Conservation (phyloP, 2,888 invertebrate species). For the Enchytraeus crypticus region DNA sequence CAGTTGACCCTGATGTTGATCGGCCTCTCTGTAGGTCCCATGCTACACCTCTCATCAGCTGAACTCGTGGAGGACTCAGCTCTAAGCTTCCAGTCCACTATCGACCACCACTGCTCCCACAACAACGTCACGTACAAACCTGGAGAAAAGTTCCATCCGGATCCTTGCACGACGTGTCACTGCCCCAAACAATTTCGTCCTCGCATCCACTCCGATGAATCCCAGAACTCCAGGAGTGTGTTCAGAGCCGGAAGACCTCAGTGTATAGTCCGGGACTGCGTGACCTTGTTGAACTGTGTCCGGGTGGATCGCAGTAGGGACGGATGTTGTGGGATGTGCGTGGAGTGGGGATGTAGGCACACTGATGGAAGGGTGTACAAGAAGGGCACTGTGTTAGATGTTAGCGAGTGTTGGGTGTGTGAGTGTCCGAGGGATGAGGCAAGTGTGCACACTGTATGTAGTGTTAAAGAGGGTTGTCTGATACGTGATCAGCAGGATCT, state of each 20-base stretch:
- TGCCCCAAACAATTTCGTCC: no score
- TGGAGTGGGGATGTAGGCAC: constrained; percentile 17
- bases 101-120: not conserved
- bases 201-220: no score
- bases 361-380: constrained; percentile 15
- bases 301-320: constrained; percentile 7
- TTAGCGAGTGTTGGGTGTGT: constrained; percentile 7
- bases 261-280: constrained; percentile 18
- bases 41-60: not conserved
- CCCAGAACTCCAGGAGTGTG: no score
- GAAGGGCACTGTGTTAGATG: constrained; percentile 5
- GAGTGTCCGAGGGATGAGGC: constrained; percentile 16
- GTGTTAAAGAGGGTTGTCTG: no score
- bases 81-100: not conserved
- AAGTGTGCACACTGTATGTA: no score
- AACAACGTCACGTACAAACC: constrained; percentile 3
- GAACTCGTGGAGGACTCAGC: not conserved
- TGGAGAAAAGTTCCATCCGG: constrained; percentile 15
- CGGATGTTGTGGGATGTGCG: constrained; percentile 17
- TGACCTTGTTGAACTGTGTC: constrained; percentile 13
- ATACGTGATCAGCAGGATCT: no score
- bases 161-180: constrained; percentile 18
- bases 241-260: constrained; percentile 13
- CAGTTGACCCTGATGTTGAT: not conserved
- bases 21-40: not conserved